These are phyloP conservation scores for Patagioenas fasciata DNA, from an alignment of 2,113 vertebrate genomes.

Conservation along the genomic window DNA sequence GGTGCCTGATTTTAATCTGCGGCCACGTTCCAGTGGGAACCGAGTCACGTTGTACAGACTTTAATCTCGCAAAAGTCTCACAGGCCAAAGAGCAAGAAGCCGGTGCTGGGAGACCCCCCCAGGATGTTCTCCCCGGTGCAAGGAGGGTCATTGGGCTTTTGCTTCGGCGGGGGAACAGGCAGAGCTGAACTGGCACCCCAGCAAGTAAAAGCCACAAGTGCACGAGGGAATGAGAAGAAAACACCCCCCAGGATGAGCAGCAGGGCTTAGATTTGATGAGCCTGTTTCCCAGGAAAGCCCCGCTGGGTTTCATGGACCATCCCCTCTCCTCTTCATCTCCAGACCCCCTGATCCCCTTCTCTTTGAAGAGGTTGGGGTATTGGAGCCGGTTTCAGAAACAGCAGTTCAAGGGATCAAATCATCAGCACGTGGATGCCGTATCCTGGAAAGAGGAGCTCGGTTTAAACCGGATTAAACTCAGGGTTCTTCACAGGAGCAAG, in stretches of 20 bases:
- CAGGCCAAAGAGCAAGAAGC: background rate
- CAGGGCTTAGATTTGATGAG: background rate
- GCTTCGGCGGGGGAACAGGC: background rate
- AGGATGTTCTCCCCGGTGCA: background rate
- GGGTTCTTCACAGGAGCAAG: background rate
- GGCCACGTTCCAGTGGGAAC: accelerated
- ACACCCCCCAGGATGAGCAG: background rate
- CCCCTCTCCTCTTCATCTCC: background rate
- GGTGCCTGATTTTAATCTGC: background rate
- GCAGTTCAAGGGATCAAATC: background rate
- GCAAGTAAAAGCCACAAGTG: background rate
- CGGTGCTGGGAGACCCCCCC: background rate
- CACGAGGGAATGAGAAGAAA: background rate
- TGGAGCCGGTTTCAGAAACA: background rate
- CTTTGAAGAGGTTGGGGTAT: background rate
- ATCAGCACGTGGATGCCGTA: background rate
- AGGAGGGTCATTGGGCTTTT: background rate
- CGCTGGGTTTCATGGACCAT: too few relatives aligned
- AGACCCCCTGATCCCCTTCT: too few relatives aligned
- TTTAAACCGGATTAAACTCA: background rate
- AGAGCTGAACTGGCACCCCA: background rate
- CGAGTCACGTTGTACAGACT: background rate
- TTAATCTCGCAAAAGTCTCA: background rate
- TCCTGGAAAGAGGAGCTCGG: background rate
- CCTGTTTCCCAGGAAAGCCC: background rate